Conservation (phyloP, 2,888 invertebrate genomes). For the Harpagoxenus sublaevis region DNA sequence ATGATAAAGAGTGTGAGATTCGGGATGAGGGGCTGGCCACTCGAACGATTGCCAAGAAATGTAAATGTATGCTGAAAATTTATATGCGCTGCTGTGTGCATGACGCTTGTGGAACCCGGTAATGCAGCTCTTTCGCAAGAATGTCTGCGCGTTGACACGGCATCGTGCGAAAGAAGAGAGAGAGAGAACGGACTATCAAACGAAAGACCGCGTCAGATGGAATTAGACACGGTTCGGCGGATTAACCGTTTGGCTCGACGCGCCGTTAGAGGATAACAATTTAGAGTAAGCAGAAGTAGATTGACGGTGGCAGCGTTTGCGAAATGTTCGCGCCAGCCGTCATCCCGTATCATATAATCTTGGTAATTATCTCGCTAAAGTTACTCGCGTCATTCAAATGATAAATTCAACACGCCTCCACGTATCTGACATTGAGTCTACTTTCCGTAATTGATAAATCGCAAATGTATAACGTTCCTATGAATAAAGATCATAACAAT, state of each 20-base stretch:
- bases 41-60: conserved; percentile 39
- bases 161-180: conserved; percentile 58
- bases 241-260: conserved; percentile 77
- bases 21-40: conserved; percentile 5
- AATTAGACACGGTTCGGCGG: conserved; percentile 78
- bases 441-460: background rate
- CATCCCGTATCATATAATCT: conserved; percentile 67
- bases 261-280: conserved; percentile 67
- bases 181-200: conserved; percentile 60
- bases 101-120: conserved; percentile 28
- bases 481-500: background rate
- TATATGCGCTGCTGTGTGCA: background rate
- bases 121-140: conserved; percentile 40
- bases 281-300: conserved; percentile 58
- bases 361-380: conserved; percentile 65
- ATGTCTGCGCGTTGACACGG: conserved; percentile 44
- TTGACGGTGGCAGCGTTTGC: conserved; percentile 68
- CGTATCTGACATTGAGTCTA: background rate
- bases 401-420: conserved; percentile 11
- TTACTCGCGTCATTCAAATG: conserved; percentile 47
- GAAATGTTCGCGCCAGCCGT: conserved; percentile 52
- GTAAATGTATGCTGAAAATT: conserved; percentile 34
- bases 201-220: conserved; percentile 78
- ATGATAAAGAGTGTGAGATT: conserved; percentile 9
- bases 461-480: background rate